phyloP scores from a whole-genome alignment of 2,888 invertebrate genomes.

The Troides oblongomaculatus region DNA sequence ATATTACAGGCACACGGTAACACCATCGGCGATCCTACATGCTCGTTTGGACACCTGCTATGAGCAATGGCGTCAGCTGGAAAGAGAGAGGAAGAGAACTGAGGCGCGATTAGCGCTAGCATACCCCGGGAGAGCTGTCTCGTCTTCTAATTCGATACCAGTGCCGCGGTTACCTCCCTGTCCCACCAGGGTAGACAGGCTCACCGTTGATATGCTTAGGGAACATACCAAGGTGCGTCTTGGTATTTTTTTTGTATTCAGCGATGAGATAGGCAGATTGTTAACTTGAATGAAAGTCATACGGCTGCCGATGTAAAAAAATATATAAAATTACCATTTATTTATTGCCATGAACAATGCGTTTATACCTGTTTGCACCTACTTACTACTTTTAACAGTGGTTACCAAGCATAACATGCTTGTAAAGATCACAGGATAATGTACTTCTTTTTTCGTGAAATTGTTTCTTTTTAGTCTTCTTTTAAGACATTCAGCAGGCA shows the following conservation, averaged over 20 bases:
- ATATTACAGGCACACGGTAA: conserved; percentile 61
- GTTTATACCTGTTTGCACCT: too few relatives aligned
- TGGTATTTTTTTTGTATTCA: neutral
- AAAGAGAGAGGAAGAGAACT: conserved; percentile 89
- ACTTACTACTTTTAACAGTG: too few relatives aligned
- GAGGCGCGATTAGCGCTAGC: conserved; percentile 88
- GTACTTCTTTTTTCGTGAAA: too few relatives aligned
- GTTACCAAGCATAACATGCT: too few relatives aligned
- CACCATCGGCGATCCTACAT: conserved; percentile 83
- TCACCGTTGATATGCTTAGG: conserved; percentile 88
- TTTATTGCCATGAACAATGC: too few relatives aligned
- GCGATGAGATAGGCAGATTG: too few relatives aligned
- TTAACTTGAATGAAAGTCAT: too few relatives aligned
- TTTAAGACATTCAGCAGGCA: too few relatives aligned
- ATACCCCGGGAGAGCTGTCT: conserved; percentile 88
- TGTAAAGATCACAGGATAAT: too few relatives aligned
- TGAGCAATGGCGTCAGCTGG: conserved; percentile 88
- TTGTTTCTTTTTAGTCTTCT: too few relatives aligned
- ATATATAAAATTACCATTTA: too few relatives aligned
- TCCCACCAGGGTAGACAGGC: conserved; percentile 87
- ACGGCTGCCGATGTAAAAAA: too few relatives aligned
- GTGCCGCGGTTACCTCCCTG: conserved; percentile 89
- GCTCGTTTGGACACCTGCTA: conserved; percentile 87
- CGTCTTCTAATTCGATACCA: conserved; percentile 86
- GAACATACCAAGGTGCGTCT: conserved; percentile 84